Conservation (phyloP, 2,888 invertebrate species). For the Nomada fucata region DNA sequence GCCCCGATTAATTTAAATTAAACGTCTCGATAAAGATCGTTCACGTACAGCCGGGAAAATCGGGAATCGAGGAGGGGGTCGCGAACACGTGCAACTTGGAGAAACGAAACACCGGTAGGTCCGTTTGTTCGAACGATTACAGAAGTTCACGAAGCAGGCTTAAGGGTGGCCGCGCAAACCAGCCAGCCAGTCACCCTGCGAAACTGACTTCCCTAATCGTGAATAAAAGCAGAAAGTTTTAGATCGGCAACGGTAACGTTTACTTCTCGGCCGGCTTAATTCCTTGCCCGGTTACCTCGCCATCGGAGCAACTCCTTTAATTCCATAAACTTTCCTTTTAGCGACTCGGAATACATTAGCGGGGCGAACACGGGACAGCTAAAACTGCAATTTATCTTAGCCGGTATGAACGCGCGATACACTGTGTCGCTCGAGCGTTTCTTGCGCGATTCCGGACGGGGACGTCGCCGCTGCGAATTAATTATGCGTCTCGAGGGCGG, state of each 20-base stretch:
- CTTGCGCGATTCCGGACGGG: slow-evolving; percentile 6
- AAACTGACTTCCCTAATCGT: slow-evolving; percentile 36
- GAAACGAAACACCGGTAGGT: not conserved
- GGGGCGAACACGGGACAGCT: slow-evolving; percentile 11
- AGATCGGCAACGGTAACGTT: slow-evolving; percentile 44
- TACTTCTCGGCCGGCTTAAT: slow-evolving; percentile 38
- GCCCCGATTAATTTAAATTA: slow-evolving; percentile 25
- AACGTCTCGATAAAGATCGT: slow-evolving; percentile 15
- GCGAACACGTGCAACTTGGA: not conserved
- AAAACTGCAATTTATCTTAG: slow-evolving; percentile 49
- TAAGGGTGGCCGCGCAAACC: slow-evolving; percentile 15
- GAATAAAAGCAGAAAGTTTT: slow-evolving; percentile 55
- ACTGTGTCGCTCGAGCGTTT: not conserved
- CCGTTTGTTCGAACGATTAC: slow-evolving; percentile 12
- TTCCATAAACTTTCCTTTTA: slow-evolving; percentile 59
- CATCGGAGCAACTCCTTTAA: slow-evolving; percentile 53
- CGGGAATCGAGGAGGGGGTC: no score
- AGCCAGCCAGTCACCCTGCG: no score
- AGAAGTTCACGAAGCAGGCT: not conserved
- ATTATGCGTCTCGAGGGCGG: not conserved
- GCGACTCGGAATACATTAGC: slow-evolving; percentile 50
- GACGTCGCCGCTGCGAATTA: not conserved
- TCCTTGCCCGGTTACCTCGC: slow-evolving; percentile 37
- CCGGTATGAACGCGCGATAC: not conserved
- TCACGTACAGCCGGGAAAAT: slow-evolving; percentile 17